Base-by-base conservation (phyloP, 2,888 invertebrate species). In the Hetaerina titia region DNA sequence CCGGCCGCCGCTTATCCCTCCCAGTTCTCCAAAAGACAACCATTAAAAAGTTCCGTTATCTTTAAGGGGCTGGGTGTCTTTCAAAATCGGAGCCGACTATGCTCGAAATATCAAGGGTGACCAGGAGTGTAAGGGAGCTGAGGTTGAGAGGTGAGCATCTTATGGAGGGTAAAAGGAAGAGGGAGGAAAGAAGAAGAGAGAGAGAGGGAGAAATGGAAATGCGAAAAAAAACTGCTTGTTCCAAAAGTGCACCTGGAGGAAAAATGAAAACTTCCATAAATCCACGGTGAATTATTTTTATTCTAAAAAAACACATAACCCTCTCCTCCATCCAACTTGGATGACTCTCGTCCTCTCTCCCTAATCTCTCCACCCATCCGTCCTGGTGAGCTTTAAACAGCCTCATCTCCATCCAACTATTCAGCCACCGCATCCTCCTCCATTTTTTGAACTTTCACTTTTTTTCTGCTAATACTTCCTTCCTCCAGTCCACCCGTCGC, bases 401-500 rank as follows among this genome's bases (percentile, higher is more conserved):
- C 69, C 69, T 69, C 69, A 69, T 69, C 69, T 69, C 69, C 69
- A 69, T 69, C 69, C 69, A 69, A 69, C 69, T 69, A 13, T 31
- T 81, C 81, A 11, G 81, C 81, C 81, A n/a, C 11, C 81, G n/a
- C 69, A 69, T 8, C 74, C n/a, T 7, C 74, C 25, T 31, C 81
- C 25, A 8, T 7, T 13, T 31, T 81, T 81, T 81, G 31, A 81
- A 81, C 81, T 81, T 81, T 81, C 81, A 81, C 81, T 81, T 81
- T 81, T 45, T 69, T 81, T 25, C 81, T 81, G 81, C 81, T 81
- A 81, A 81, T 81, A 81, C 81, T 81, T 81, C 81, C 81, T 81
- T 4, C 15, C 81, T 81, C 81, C 25, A 15, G 4, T 19, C 6
- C 1, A 81, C 81, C 81, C 81, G 9, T 81, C 31, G 4, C 25